Evolutionary conservation across 2,888 invertebrate genomes (phyloP).

Genomic region (Pteria penguin): DNA sequence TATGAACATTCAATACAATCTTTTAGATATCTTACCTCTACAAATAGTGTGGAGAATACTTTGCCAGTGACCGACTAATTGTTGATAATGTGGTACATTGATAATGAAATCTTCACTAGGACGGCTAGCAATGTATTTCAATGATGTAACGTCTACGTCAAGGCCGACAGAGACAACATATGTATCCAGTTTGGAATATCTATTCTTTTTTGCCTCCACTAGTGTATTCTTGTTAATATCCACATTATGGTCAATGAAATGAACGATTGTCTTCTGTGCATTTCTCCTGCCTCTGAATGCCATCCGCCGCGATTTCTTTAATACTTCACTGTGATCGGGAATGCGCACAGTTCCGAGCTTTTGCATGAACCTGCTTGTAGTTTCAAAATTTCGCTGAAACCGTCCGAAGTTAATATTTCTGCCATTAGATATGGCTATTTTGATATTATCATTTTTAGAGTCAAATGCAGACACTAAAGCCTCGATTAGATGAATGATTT

Average conservation of each 20-base stretch:
- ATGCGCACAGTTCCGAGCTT: background rate
- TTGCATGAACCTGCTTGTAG: slow-evolving; percentile 1
- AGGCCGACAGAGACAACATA: slow-evolving; percentile 10
- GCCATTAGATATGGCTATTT: slow-evolving; percentile 7
- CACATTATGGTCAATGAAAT: slow-evolving; percentile 22
- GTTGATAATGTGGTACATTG: slow-evolving; percentile 1
- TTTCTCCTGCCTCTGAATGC: slow-evolving; percentile 1
- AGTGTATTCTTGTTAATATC: slow-evolving; percentile 19
- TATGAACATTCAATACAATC: no score
- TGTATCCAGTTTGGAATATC: slow-evolving; percentile 8
- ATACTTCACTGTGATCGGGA: slow-evolving; percentile 13
- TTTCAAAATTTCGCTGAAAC: background rate
- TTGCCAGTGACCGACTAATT: background rate
- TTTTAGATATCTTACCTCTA: no score
- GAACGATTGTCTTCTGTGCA: slow-evolving; percentile 16
- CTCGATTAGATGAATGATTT: slow-evolving; percentile 16
- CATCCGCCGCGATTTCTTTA: slow-evolving; percentile 3
- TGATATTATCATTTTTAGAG: background rate
- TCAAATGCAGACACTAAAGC: slow-evolving; percentile 1
- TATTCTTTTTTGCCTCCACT: slow-evolving; percentile 11
- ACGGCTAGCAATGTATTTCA: slow-evolving; percentile 4
- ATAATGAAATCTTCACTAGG: background rate
- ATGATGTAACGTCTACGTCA: background rate
- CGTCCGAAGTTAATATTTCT: slow-evolving; percentile 17
- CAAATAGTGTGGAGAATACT: background rate